These are phyloP conservation scores for Tadarida brasiliensis DNA, from an alignment of 2,797 vertebrate genomes.

Conservation along the genomic window DNA sequence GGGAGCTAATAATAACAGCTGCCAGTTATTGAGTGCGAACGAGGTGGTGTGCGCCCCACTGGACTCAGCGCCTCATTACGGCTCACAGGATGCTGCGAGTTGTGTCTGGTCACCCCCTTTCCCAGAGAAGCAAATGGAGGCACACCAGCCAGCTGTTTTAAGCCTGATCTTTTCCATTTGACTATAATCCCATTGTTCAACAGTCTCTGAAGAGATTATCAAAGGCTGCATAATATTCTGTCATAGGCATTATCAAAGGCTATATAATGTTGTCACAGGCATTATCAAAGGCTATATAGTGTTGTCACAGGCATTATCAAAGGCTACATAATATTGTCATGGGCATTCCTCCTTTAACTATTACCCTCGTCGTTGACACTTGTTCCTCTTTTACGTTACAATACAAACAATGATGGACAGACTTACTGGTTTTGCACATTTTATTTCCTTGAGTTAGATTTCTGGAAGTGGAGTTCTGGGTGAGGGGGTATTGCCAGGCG, in stretches of 20 bases:
- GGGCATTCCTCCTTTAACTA: not conserved
- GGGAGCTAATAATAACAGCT: not conserved
- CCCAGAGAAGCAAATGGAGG: not conserved
- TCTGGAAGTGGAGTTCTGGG: slow-evolving; percentile 2
- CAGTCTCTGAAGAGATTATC: not conserved
- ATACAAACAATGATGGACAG: not conserved
- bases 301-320: not conserved
- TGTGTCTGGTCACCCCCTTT: not conserved
- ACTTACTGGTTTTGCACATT: not conserved
- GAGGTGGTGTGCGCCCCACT: rapidly evolving
- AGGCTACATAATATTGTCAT: not conserved
- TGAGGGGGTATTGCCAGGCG: not conserved
- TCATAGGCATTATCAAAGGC: not conserved
- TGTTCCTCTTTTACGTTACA: slow-evolving; percentile 26
- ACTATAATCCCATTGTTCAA: not conserved
- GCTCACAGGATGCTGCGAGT: not conserved
- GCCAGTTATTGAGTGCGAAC: too few relatives aligned
- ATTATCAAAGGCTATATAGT: not conserved
- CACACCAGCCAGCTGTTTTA: not conserved
- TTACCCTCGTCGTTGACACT: not conserved
- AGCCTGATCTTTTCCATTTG: not conserved
- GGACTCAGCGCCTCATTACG: rapidly evolving
- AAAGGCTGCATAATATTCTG: not conserved
- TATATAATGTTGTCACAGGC: not conserved
- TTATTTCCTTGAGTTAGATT: slow-evolving; percentile 31